These are phyloP conservation scores for Sipha flava DNA, from an alignment of 1,140 invertebrate species.

Conservation along the genomic window DNA sequence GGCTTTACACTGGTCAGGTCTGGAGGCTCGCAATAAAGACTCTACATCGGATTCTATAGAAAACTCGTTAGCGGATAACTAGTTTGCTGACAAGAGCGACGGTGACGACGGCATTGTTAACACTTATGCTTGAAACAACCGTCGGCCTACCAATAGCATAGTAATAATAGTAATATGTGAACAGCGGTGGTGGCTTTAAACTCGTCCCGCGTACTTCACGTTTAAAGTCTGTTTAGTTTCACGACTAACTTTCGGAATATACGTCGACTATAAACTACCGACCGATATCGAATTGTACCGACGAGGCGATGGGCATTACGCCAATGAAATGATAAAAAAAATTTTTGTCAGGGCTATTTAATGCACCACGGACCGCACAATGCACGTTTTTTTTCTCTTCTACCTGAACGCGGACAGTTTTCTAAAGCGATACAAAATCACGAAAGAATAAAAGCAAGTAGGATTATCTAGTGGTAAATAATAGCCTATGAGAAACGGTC, in stretches of 20 bases:
- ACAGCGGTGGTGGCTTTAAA: too few relatives aligned
- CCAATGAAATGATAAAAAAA: not conserved
- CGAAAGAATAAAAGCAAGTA: not conserved
- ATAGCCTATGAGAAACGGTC: too few relatives aligned
- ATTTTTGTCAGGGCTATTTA: not conserved
- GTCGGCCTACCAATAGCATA: not conserved
- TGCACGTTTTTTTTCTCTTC: too few relatives aligned
- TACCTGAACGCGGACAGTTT: too few relatives aligned
- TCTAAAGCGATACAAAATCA: not conserved
- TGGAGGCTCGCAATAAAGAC: not conserved
- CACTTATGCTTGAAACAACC: not conserved
- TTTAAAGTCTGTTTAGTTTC: not conserved
- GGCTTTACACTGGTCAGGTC: not conserved
- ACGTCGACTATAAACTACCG: not conserved
- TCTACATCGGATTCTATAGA: not conserved
- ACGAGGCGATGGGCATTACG: not conserved
- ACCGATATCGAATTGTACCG: not conserved
- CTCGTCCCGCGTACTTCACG: too few relatives aligned
- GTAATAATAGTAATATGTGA: not conserved
- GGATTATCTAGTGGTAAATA: too few relatives aligned
- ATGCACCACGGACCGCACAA: too few relatives aligned
- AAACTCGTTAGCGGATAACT: slow-evolving; percentile 13
- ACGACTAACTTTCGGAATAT: not conserved
- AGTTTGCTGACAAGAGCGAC: not conserved
- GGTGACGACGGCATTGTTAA: not conserved